Conservation (phyloP, 2,888 invertebrate genomes). For the Spicauda simplicius region DNA sequence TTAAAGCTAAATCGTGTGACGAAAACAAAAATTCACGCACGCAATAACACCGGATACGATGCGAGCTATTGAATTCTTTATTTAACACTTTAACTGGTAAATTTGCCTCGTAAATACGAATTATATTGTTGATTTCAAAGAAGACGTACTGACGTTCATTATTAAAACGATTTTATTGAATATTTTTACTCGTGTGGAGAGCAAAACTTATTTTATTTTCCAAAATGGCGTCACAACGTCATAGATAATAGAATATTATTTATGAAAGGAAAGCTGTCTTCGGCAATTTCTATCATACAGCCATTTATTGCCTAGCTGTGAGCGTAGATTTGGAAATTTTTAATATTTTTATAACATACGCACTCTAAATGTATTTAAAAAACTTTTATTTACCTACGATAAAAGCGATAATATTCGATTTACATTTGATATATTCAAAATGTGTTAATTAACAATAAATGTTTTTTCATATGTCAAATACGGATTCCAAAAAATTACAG, state of each 20-base stretch:
- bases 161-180: background rate
- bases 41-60: conserved; percentile 23
- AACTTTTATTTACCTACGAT: too few relatives aligned
- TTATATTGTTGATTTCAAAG: background rate
- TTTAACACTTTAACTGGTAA: too few relatives aligned
- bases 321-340: too few relatives aligned
- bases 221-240: background rate
- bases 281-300: background rate
- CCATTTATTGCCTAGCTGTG: background rate
- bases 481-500: background rate
- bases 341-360: too few relatives aligned
- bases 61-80: background rate
- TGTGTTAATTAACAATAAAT: background rate
- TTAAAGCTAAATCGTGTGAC: conserved; percentile 38
- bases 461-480: conserved; percentile 1
- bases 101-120: background rate
- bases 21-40: conserved; percentile 38
- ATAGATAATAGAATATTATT: background rate
- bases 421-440: background rate
- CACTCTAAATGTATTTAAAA: too few relatives aligned
- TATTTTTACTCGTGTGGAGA: background rate
- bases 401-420: too few relatives aligned
- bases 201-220: background rate
- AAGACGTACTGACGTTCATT: background rate
- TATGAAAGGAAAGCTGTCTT: background rate